Conservation (phyloP, 2,113 vertebrate species). For the Pelecanus crispus region DNA sequence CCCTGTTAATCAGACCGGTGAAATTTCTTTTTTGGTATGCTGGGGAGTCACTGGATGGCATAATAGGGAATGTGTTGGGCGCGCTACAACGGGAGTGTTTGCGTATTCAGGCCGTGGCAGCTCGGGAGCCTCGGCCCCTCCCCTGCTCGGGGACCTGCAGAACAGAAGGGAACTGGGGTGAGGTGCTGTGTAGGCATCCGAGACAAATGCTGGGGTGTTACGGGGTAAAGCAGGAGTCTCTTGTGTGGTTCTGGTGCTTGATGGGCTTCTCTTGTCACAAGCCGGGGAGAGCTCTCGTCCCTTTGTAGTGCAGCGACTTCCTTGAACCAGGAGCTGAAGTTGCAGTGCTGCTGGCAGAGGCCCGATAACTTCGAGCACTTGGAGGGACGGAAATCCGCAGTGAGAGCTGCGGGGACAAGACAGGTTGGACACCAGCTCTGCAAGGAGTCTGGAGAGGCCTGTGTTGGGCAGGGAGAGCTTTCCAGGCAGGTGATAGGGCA, state of each 20-base stretch:
- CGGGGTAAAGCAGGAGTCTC: neutral
- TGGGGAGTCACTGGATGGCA: neutral
- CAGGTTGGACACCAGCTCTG: neutral
- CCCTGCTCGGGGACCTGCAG: neutral
- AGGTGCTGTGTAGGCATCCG: neutral
- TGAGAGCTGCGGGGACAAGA: fast-evolving
- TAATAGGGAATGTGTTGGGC: fast-evolving
- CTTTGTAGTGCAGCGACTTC: neutral
- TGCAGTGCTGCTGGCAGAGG: neutral
- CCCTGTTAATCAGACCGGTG: neutral
- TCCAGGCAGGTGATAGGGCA: neutral
- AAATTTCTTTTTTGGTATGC: neutral
- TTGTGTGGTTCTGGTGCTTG: neutral
- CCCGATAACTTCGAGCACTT: neutral
- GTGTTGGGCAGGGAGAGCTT: neutral
- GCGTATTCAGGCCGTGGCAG: fast-evolving
- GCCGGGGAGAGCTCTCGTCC: neutral
- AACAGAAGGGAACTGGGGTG: neutral
- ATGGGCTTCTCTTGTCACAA: neutral
- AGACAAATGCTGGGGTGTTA: neutral
- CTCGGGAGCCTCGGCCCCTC: neutral
- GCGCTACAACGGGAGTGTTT: too few relatives aligned
- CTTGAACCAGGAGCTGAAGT: neutral
- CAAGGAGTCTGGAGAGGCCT: neutral
- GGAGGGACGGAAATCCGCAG: neutral